A percentile compares a stretch with the other conserved stretches of the same genome.
phyloP scores from a whole-genome alignment of 2,113 vertebrate genomes.

The Sorex fumeus region DNA sequence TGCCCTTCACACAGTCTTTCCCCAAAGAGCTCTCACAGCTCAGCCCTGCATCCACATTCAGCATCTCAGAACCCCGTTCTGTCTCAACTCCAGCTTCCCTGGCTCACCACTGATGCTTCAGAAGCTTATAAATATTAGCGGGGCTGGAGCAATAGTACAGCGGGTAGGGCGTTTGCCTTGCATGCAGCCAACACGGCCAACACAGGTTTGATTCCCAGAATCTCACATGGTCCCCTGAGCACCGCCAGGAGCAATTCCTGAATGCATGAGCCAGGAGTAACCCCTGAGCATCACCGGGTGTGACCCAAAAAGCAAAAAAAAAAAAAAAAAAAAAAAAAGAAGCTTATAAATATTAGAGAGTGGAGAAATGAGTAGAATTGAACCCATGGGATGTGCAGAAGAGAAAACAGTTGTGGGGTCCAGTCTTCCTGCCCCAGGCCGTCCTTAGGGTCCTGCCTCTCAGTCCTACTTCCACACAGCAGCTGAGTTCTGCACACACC shows the following conservation, averaged over 20 bases:
- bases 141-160: too few relatives aligned
- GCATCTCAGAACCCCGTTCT: not conserved
- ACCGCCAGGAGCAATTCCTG: too few relatives aligned
- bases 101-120: not conserved
- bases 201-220: too few relatives aligned
- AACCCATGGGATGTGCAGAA: not conserved
- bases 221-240: too few relatives aligned
- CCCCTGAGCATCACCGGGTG: too few relatives aligned
- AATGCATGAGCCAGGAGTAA: too few relatives aligned
- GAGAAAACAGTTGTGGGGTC: not conserved
- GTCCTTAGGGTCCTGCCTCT: not conserved
- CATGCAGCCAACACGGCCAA: too few relatives aligned
- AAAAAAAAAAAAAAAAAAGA: too few relatives aligned
- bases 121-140: not conserved
- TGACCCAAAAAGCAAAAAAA: too few relatives aligned
- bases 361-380: not conserved
- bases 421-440: not conserved
- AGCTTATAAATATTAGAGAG: not conserved
- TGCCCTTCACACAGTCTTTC: not conserved
- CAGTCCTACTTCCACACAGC: not conserved
- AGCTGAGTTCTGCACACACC: not conserved
- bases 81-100: slow-evolving; percentile 11
- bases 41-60: not conserved
- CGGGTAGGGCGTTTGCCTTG: too few relatives aligned
- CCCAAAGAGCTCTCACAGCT: not conserved